Base-by-base conservation (phyloP, 1,140 invertebrate species). In the Brachionus rotundiformis region DNA sequence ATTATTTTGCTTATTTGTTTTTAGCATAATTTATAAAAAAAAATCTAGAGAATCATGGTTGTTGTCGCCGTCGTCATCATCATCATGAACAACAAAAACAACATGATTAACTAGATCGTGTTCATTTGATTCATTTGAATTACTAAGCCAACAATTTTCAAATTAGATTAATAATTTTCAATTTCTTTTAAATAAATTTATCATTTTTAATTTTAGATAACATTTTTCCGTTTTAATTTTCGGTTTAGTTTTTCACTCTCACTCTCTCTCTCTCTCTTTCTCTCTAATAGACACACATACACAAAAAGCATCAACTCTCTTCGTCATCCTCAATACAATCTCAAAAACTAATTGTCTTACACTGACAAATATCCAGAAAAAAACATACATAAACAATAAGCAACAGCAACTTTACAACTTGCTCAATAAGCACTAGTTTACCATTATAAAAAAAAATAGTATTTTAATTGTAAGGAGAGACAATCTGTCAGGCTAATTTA, bases 231-330 rank as follows among this genome's bases (percentile, higher is more conserved):
- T 54, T 54, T 54, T 19, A 54, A 54, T 19, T 54, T 54, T 54
- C 47, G 47, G 47, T 54, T 54, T 54, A 54, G 47, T 54, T 54
- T 54, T 54, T 54, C 47, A 19, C 47, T 54, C 47, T 49, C 47
- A 19, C 16, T 25, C 8, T 54, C 19, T 23, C n/a, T 54, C 7
- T 19, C n/a, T 19, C 16, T 54, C n/a, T 19, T 16, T 54, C 47
- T 49, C 7, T 19, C 47, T 16, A 11, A 6, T n/a, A 54, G 4
- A 54, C 16, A 23, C 19, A 54, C 19, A 54, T n/a, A 49, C 3
- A 49, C 44, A 47, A n/a, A n/a, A n/a, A n/a, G n/a, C n/a, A n/a
- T n/a, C n/a, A n/a, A n/a, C n/a, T n/a, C n/a, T n/a, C n/a, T n/a
- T n/a, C n/a, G n/a, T n/a, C n/a, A n/a, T n/a, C n/a, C n/a, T n/a